Percentiles rank a stretch among this genome's conserved stretches.
These are phyloP conservation scores for Panopea generosa DNA, from an alignment of 2,888 invertebrate species.

Conservation along the genomic window DNA sequence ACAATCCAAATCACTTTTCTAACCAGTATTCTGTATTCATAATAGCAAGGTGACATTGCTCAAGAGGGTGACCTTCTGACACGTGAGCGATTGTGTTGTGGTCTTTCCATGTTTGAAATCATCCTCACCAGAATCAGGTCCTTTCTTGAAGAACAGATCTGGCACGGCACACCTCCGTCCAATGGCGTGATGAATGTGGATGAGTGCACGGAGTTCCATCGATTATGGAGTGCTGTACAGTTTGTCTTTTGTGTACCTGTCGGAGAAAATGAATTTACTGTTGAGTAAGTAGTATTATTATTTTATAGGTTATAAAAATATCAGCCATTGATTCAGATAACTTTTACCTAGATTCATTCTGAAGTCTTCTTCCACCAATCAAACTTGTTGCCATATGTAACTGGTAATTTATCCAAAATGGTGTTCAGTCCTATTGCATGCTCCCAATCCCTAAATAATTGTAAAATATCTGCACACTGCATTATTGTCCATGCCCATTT, in stretches of 20 bases:
- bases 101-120: slow-evolving; percentile 98
- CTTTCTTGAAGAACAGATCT: slow-evolving; percentile 90
- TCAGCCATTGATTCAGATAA: too few relatives aligned
- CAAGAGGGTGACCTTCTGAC: slow-evolving; percentile 98
- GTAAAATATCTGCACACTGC: too few relatives aligned
- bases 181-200: slow-evolving; percentile 98
- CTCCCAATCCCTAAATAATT: too few relatives aligned
- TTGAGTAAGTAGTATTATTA: slow-evolving; percentile 92
- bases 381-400: too few relatives aligned
- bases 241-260: slow-evolving; percentile 99
- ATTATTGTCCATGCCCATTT: too few relatives aligned
- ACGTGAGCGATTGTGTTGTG: slow-evolving; percentile 98
- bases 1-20: too few relatives aligned
- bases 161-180: slow-evolving; percentile 93
- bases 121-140: slow-evolving; percentile 94
- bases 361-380: too few relatives aligned
- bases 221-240: slow-evolving; percentile 98
- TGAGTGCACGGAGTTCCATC: slow-evolving; percentile 98
- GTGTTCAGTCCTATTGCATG: too few relatives aligned
- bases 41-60: slow-evolving; percentile 96
- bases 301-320: too few relatives aligned
- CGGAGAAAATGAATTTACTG: slow-evolving; percentile 97
- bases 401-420: too few relatives aligned
- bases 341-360: too few relatives aligned
- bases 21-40: not conserved